Conservation (phyloP, 2,113 vertebrate genomes). For the Varanus salvator region DNA sequence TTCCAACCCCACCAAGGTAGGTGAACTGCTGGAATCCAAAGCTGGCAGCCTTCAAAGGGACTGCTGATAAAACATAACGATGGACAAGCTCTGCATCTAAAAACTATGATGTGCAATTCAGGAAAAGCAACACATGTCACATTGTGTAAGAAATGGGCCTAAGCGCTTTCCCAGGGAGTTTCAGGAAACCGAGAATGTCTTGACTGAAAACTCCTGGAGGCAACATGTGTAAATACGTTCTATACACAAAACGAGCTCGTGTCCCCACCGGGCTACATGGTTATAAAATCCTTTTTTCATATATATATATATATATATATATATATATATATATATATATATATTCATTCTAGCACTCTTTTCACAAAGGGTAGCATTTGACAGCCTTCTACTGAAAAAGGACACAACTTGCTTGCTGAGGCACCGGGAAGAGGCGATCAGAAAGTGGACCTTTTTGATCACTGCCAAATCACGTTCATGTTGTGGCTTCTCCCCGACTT, state of each 20-base stretch:
- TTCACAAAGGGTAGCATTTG: not conserved
- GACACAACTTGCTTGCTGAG: rapidly evolving
- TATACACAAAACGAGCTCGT: not conserved
- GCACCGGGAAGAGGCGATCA: not conserved
- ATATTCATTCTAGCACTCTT: not conserved
- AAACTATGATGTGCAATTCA: not conserved
- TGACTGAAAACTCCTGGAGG: not conserved
- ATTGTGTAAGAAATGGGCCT: not conserved
- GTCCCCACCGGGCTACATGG: not conserved
- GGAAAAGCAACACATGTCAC: not conserved
- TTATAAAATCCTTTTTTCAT: not conserved
- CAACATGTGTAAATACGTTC: too few species aligned
- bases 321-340: too few species aligned
- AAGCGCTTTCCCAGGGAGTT: not conserved
- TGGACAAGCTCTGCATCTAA: too few species aligned
- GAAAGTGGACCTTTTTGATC: not conserved
- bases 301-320: not conserved
- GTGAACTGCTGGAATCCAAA: not conserved
- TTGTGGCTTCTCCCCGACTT: not conserved
- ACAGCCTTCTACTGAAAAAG: not conserved
- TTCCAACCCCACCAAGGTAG: not conserved
- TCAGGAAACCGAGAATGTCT: not conserved
- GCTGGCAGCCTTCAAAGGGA: not conserved
- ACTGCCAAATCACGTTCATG: not conserved
- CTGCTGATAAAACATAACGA: not conserved